These are phyloP conservation scores for Euura lappo DNA, from an alignment of 1,140 invertebrate genomes.

Conservation along the genomic window DNA sequence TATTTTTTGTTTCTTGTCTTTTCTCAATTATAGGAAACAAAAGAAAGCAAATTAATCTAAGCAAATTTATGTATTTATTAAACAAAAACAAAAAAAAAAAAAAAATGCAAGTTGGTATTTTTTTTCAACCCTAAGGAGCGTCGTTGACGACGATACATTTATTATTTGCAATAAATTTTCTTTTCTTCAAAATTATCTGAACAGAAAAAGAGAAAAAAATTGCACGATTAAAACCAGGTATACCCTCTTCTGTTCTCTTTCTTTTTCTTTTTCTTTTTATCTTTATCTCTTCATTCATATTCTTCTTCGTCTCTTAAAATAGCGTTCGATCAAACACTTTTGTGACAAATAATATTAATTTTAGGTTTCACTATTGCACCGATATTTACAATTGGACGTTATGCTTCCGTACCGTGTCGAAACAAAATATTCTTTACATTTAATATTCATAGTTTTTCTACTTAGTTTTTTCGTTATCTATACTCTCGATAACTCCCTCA, in stretches of 20 bases:
- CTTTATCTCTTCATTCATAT: too few species aligned
- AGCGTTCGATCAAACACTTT: slow-evolving; percentile 17
- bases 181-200: too few species aligned
- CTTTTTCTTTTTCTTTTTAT: slow-evolving; percentile 18
- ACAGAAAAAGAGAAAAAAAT: background rate
- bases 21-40: too few species aligned
- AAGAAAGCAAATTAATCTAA: too few species aligned
- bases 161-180: background rate
- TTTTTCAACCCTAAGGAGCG: slow-evolving; percentile 29
- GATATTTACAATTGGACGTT: slow-evolving; percentile 57
- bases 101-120: slow-evolving; percentile 27
- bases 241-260: slow-evolving; percentile 16
- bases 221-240: slow-evolving; percentile 14
- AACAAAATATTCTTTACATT: slow-evolving; percentile 10
- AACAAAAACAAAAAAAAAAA: too few species aligned
- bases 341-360: slow-evolving; percentile 44
- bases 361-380: slow-evolving; percentile 51
- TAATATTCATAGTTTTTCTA: too few species aligned
- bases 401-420: slow-evolving; percentile 28
- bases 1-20: slow-evolving; percentile 18
- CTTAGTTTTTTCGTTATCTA: too few species aligned
- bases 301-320: slow-evolving; percentile 8
- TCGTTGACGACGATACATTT: slow-evolving; percentile 25
- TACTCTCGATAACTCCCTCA: too few species aligned
- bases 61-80: too few species aligned